A percentile compares a stretch with the other conserved stretches of the same genome.
These are phyloP conservation scores for Tetraneura akinire DNA, from an alignment of 1,140 invertebrate genomes.

Conservation along the genomic window DNA sequence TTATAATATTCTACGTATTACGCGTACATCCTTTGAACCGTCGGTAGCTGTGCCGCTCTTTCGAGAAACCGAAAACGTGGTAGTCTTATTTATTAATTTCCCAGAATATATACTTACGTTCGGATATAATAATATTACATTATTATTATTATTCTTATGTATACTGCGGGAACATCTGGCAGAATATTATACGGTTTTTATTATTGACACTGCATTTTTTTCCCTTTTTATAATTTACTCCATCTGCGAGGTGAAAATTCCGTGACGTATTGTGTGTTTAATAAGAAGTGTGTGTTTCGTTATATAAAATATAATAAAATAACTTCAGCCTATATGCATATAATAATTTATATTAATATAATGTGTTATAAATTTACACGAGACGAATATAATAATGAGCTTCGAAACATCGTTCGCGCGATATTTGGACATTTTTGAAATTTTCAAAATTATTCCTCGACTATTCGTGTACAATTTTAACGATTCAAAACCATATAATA, in stretches of 20 bases:
- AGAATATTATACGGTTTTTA: slow-evolving; percentile 40
- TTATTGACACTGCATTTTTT: slow-evolving; percentile 26
- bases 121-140: no score
- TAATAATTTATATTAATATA: background rate
- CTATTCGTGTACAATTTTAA: no score
- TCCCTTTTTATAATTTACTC: slow-evolving; percentile 33
- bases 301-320: no score
- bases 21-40: slow-evolving; percentile 30
- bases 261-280: background rate
- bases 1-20: background rate
- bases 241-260: slow-evolving; percentile 42
- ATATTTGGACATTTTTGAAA: background rate
- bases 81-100: background rate
- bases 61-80: slow-evolving; percentile 12
- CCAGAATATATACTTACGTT: background rate
- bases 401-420: background rate
- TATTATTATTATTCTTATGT: no score
- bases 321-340: background rate
- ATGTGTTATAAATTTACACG: no score
- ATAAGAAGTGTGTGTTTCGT: no score
- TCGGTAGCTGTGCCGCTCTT: background rate
- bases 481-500: no score
- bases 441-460: background rate
- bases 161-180: slow-evolving; percentile 11
- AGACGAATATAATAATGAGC: background rate